Conservation (phyloP, 2,113 vertebrate genomes). For the Cochlearius cochlearius region DNA sequence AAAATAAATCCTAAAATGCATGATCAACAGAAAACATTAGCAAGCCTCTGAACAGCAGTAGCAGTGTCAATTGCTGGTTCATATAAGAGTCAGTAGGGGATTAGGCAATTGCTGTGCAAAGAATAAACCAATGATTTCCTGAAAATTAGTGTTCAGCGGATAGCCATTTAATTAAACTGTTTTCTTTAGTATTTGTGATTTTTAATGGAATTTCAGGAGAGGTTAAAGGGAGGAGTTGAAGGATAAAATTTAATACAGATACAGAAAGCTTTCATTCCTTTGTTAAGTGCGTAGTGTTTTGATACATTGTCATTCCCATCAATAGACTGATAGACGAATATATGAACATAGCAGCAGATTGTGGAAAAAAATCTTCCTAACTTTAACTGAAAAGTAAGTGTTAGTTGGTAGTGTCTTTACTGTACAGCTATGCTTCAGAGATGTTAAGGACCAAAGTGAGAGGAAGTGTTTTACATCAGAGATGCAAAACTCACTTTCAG, state of each 20-base stretch:
- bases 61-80: neutral
- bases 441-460: neutral
- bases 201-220: neutral
- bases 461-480: neutral
- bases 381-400: neutral
- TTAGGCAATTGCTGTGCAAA: constrained; percentile 22
- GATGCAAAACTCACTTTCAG: neutral
- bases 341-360: neutral
- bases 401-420: neutral
- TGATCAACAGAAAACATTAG: neutral
- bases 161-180: constrained; percentile 26
- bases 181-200: neutral
- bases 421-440: neutral
- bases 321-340: neutral
- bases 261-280: neutral
- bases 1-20: neutral
- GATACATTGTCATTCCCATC: neutral
- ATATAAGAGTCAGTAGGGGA: neutral
- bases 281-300: neutral
- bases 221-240: neutral
- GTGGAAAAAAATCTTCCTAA: neutral
- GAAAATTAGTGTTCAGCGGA: constrained; percentile 5
- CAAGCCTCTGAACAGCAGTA: neutral
- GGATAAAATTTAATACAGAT: neutral
- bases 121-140: neutral